Evolutionary conservation across 2,797 vertebrate species (phyloP).

Genomic region (Microctenopoma lineatum): DNA sequence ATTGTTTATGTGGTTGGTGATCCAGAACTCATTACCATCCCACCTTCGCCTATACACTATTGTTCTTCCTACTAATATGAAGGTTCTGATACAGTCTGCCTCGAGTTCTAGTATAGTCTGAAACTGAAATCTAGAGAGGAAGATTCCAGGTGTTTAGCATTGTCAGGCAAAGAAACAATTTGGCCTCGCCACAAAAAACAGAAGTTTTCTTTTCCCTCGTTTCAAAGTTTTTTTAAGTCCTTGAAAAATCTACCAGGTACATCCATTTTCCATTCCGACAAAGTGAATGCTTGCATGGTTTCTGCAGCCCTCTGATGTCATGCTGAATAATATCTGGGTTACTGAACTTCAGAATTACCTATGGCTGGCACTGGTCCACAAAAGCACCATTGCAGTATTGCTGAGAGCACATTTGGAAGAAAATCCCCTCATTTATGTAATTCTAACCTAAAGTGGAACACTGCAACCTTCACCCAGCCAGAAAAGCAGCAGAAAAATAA

Average conservation of each 20-base stretch:
- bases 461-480: too few species aligned
- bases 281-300: too few species aligned
- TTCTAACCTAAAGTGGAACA: too few species aligned
- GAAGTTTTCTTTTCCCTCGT: neutral
- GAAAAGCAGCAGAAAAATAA: too few species aligned
- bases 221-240: constrained; percentile 24
- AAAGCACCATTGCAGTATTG: neutral
- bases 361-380: neutral
- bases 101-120: constrained; percentile 19
- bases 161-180: constrained; percentile 26
- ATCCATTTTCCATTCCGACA: neutral
- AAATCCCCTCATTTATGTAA: too few species aligned
- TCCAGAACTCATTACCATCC: constrained; percentile 85
- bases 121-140: constrained; percentile 9
- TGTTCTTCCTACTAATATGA: constrained; percentile 80
- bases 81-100: constrained; percentile 66
- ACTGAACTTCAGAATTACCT: neutral
- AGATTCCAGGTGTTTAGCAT: constrained; percentile 44
- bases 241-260: constrained; percentile 22
- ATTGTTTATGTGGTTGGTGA: constrained; percentile 82
- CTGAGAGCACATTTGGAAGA: too few species aligned
- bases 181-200: neutral
- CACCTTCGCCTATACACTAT: constrained; percentile 76
- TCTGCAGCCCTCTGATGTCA: neutral
- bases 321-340: neutral